A percentile compares a stretch with the other conserved stretches of the same genome.
phyloP scores from a whole-genome alignment of 64 coral and sea anemone species.

The Anthopleura sola region DNA sequence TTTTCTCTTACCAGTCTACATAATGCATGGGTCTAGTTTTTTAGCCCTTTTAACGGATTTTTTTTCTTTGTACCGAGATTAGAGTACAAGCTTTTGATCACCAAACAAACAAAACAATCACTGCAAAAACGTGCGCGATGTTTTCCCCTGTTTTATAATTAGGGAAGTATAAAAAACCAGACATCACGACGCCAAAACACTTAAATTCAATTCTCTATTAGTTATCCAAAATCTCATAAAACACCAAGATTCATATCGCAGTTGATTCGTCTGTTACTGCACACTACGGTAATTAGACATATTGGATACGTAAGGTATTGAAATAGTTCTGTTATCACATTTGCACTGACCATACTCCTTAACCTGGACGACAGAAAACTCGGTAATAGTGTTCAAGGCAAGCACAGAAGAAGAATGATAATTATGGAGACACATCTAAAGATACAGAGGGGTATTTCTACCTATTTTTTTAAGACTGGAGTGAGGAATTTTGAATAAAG shows the following conservation, averaged over 20 bases:
- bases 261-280: neutral
- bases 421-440: neutral
- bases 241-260: neutral
- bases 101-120: neutral
- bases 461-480: neutral
- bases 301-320: neutral
- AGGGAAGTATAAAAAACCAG: neutral
- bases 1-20: no score
- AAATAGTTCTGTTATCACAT: neutral
- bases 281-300: neutral
- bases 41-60: no score
- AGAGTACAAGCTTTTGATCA: no score
- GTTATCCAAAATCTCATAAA: slow-evolving; percentile 4
- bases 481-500: neutral
- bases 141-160: neutral
- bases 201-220: neutral
- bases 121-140: neutral
- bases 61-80: no score
- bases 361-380: neutral
- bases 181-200: neutral
- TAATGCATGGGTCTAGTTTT: no score
- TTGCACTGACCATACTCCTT: neutral
- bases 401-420: neutral
- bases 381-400: neutral
- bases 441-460: neutral